Conservation (phyloP, 2,113 vertebrate genomes). For the Coreoperca whiteheadi region DNA sequence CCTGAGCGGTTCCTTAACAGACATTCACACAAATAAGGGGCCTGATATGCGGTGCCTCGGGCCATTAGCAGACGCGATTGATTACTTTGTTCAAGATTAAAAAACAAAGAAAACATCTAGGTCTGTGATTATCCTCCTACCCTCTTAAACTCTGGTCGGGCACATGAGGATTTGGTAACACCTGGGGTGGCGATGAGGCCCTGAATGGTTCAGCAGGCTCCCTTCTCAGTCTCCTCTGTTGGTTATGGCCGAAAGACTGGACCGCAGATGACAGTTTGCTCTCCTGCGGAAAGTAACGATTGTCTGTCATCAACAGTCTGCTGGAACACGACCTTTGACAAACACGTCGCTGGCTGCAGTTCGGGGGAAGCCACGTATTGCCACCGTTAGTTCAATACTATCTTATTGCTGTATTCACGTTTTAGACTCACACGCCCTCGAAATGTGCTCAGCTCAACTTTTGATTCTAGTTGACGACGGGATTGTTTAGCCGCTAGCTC, state of each 20-base stretch:
- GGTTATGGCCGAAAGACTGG: constrained; percentile 39
- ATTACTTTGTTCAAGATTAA: too few species aligned
- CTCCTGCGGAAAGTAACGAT: constrained; percentile 39
- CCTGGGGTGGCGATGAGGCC: constrained; percentile 9
- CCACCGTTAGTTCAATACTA: background rate
- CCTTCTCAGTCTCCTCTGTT: constrained; percentile 30
- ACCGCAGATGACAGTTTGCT: constrained; percentile 50
- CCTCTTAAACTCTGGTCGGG: constrained; percentile 29
- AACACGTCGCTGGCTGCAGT: background rate
- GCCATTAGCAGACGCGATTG: background rate
- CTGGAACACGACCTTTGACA: constrained; percentile 33
- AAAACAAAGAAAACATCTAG: background rate
- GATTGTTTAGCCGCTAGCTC: background rate
- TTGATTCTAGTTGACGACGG: too few species aligned
- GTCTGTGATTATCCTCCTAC: constrained; percentile 18
- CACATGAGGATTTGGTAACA: constrained; percentile 47
- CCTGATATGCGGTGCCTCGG: background rate
- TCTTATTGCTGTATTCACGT: background rate
- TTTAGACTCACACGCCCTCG: background rate
- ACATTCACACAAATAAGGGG: background rate
- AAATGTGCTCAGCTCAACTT: background rate
- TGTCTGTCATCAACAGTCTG: background rate
- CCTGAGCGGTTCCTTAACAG: constrained; percentile 53
- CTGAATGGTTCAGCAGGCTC: constrained; percentile 21
- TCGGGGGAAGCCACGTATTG: background rate